Conservation (phyloP, 2,888 invertebrate species). For the Xestoiulus laeticollis region DNA sequence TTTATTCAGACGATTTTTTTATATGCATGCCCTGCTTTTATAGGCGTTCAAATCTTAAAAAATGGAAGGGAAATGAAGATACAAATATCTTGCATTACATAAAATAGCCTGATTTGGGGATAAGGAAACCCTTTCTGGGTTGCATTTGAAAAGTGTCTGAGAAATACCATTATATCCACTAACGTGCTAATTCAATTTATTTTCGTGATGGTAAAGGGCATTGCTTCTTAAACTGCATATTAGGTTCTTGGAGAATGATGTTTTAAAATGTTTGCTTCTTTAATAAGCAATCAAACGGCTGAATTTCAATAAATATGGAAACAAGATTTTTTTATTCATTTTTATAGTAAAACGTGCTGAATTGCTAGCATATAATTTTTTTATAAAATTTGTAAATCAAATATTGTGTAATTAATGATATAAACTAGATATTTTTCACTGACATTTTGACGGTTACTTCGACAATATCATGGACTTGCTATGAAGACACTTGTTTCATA, state of each 20-base stretch:
- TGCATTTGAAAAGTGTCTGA: too few species aligned
- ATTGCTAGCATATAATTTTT: too few species aligned
- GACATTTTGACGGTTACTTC: too few species aligned
- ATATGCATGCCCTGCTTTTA: not conserved
- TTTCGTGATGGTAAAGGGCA: not conserved
- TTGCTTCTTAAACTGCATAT: not conserved
- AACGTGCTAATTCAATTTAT: not conserved
- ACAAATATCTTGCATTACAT: not conserved
- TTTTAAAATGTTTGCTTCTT: not conserved
- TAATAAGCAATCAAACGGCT: not conserved
- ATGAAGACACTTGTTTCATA: too few species aligned
- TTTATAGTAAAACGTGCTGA: too few species aligned
- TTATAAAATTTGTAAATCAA: too few species aligned
- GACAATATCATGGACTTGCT: too few species aligned
- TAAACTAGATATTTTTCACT: too few species aligned
- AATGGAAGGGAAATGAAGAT: not conserved
- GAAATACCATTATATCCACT: not conserved
- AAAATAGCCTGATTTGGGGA: not conserved
- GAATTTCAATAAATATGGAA: too few species aligned
- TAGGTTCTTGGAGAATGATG: not conserved
- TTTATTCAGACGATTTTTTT: not conserved
- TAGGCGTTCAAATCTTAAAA: slow-evolving; percentile 9
- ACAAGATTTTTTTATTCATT: too few species aligned
- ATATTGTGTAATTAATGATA: too few species aligned
- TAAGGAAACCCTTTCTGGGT: not conserved